Evolutionary conservation across 2,888 invertebrate genomes (phyloP), one percentile per base, ranked within the genome.

Genomic region (Drosophila pegasa): DNA sequence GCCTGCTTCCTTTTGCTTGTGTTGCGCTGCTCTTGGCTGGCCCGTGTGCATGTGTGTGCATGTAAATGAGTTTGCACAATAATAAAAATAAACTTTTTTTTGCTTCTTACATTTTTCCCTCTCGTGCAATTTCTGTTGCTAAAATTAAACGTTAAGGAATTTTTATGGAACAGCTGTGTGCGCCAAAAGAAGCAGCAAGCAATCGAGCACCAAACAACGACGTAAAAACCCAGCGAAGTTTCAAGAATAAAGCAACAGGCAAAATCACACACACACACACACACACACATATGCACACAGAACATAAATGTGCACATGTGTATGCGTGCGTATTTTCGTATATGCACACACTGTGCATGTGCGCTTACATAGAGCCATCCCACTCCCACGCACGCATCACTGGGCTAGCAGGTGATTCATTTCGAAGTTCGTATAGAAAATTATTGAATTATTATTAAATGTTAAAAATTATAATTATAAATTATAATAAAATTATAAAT

Each of bases 111-210:
- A 77, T 78, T 73, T 71, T 78, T 73, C 78, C 68, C 78, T 78
- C 78, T 75, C 51, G 63, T 75, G 75, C 78, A 75, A 78, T 75
- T 73, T 63, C 60, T 68, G 75, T 55, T 75, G 75, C 75, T 75
- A 75, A 75, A 75, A 68, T 75, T 75, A 75, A 75, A 75, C 78
- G 69, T 73, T 73, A 75, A 75, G 75, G 82, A 82, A 82, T 82
- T 82, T 82, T 75, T 81, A 87, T 82, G 87, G 85, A 87, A 87
- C 82, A 82, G 82, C 88, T 82, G 81, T 84, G 66, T 60, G 71
- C 68, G 81, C 70, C 60, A 51, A 75, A 60, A 74, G 37, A 40
- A 64, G 52, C 57, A 60, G 43, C 56, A 56, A 56, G 25, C 65
- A 61, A 64, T 37, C 48, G 56, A 56, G 22, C 65, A 61, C 41